Evolutionary conservation across 92 coral and sea anemone genomes (phyloP).

Genomic region (Meandrina meandrites): DNA sequence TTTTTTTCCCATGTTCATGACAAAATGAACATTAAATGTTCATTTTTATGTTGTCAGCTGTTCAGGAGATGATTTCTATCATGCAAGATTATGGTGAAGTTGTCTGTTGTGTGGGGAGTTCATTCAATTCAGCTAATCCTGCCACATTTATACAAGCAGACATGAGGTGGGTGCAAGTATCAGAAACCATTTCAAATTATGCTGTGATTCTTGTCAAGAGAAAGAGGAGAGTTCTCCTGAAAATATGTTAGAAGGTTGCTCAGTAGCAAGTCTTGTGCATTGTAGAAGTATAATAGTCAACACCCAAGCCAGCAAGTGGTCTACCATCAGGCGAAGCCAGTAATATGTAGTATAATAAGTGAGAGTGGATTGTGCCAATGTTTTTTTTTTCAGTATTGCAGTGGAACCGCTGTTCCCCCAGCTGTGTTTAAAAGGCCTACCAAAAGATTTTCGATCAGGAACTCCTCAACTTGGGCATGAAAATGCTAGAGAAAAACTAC

Average conservation of each 20-base stretch:
- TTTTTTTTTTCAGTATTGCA: slow-evolving; percentile 62
- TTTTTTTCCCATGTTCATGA: too few species aligned
- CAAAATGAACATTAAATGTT: too few species aligned
- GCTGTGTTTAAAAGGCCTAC: slow-evolving; percentile 87
- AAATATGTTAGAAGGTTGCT: neutral
- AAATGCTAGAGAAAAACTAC: slow-evolving; percentile 59
- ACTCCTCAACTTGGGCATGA: slow-evolving; percentile 75
- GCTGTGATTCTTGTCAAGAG: neutral
- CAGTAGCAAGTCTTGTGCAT: neutral
- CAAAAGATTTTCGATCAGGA: slow-evolving; percentile 88
- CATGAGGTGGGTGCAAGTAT: slow-evolving; percentile 61
- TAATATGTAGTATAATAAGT: too few species aligned
- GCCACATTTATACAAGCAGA: slow-evolving; percentile 93
- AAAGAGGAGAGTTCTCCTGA: neutral
- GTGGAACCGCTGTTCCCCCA: slow-evolving; percentile 96
- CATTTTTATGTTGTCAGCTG: slow-evolving; percentile 48
- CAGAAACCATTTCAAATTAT: neutral
- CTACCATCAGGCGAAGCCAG: too few species aligned
- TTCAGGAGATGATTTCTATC: slow-evolving; percentile 91
- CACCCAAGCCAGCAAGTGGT: too few species aligned
- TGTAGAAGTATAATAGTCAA: too few species aligned
- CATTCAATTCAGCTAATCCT: slow-evolving; percentile 85
- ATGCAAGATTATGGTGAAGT: slow-evolving; percentile 99
- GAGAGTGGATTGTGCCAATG: too few species aligned
- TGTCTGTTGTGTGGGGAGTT: slow-evolving; percentile 96